Base-by-base conservation (phyloP, 2,113 vertebrate genomes). In the Oncorhynchus keta region DNA sequence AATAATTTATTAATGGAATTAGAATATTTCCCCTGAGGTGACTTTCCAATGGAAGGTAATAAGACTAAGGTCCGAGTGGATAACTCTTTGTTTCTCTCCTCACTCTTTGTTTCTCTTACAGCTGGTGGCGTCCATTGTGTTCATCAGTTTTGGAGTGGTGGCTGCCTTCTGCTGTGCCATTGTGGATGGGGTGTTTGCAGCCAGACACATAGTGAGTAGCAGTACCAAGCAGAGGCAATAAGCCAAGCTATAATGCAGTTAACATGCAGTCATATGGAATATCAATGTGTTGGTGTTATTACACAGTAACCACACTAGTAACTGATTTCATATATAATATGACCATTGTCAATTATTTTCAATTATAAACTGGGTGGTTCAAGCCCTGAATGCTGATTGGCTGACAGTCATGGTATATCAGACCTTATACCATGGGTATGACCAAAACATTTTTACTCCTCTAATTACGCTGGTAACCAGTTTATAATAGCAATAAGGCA, bases 141-240 rank as follows among this genome's bases (percentile, higher is more conserved):
- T 99, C 90, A 99, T 99, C 94, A 98, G 97, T 89, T 99, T 99
- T 68, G 98, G 98, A 0, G 98, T 98, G 89, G 96, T 99, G 70
- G 97, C 98, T 0, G 96, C 98, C 0, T 99, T 99, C 89, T 99
- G 97, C 89, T 99, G 97, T 81, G 98, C 98, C 76, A 98, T 99
- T 68, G 98, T 99, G 2, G 97, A 99, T 0, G 98, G 98, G 4
- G 95, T 99, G 76, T 99, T 99, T 92, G 97, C 97, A 80, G 95
- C 98, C 69, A 95, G 97, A 89, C 97, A 99, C 89, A 98, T 99
- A 69, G 98, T 99, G 92, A 99, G 97, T 97, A 93, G 26, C 55
- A 39, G 32, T 20, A 22, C 18, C n/a, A 68, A 68, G 30, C 13
- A 28, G 9, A 30, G 51, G 1, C 13, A 55, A 18, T 55, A 55